Evolutionary conservation across 2,113 vertebrate species (phyloP).

Genomic region (Apodemus speciosus): DNA sequence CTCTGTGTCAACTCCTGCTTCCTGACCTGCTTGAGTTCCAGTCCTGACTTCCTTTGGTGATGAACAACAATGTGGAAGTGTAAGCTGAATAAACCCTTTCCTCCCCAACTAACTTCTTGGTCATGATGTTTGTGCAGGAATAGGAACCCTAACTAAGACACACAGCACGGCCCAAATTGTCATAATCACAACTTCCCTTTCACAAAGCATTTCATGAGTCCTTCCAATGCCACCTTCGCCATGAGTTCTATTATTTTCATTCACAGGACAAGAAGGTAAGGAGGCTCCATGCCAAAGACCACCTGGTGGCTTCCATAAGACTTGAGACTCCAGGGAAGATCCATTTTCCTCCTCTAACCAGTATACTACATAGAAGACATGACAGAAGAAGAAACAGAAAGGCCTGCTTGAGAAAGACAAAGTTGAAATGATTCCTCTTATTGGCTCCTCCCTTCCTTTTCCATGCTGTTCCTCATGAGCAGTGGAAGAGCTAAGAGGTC

Average conservation of each 20-base stretch:
- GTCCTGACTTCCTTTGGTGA: no score
- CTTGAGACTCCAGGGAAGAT: not conserved
- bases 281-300: not conserved
- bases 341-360: not conserved
- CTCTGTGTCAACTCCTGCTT: no score
- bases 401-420: not conserved
- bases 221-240: rapidly evolving
- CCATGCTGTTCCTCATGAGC: not conserved
- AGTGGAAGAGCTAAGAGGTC: not conserved
- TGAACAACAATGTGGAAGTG: no score
- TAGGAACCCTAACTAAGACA: no score
- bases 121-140: no score
- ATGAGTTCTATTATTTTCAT: not conserved
- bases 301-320: not conserved
- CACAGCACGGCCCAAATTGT: not conserved
- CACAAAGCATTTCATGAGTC: not conserved
- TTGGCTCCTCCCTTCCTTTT: not conserved
- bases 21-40: no score
- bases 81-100: no score
- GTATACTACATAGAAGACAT: not conserved
- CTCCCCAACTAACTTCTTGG: no score
- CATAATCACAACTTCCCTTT: not conserved
- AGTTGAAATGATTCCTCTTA: not conserved
- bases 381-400: not conserved
- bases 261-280: not conserved